phyloP scores from a whole-genome alignment of 2,113 vertebrate species.

The Poecile atricapillus region DNA sequence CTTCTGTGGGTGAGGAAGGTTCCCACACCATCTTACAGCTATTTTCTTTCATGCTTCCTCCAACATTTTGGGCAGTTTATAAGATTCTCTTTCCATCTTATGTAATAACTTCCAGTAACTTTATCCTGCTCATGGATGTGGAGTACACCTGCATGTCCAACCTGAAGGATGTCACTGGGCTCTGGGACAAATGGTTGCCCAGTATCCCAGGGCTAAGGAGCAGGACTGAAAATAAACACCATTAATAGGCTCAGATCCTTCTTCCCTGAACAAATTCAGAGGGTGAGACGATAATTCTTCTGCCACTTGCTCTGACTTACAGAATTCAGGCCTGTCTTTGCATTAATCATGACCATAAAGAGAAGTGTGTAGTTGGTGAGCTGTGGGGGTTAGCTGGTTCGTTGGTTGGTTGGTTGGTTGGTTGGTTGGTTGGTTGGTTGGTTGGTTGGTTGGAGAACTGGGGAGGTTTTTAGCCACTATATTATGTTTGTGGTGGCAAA shows the following conservation, averaged over 20 bases:
- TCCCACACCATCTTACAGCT: not conserved
- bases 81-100: not conserved
- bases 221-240: not conserved
- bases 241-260: not conserved
- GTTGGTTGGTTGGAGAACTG: too few relatives aligned
- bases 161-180: not conserved
- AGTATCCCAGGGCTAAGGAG: not conserved
- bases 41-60: not conserved
- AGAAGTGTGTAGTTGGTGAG: not conserved
- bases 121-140: not conserved
- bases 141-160: not conserved
- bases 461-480: not conserved
- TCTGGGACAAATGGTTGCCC: not conserved
- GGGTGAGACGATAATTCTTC: not conserved
- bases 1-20: not conserved
- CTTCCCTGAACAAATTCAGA: not conserved
- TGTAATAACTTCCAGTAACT: accelerated
- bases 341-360: not conserved
- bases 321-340: not conserved
- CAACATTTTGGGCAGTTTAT: not conserved
- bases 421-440: not conserved
- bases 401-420: not conserved
- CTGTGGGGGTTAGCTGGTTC: not conserved
- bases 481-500: not conserved
- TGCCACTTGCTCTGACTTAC: not conserved